Conservation (phyloP, 2,113 vertebrate species). For the Coptodon bakossiorum region DNA sequence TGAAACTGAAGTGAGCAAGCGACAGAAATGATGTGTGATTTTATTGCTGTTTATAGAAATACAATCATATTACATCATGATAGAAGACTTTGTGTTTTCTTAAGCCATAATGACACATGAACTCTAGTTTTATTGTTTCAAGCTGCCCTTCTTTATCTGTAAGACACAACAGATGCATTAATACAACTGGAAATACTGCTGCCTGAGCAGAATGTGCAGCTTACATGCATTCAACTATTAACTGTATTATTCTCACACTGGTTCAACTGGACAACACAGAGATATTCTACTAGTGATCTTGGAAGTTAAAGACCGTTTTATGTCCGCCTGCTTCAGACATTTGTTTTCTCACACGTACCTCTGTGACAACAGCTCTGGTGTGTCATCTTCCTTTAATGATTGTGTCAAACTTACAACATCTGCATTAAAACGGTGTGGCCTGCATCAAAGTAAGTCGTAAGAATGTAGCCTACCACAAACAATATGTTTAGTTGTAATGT, state of each 20-base stretch:
- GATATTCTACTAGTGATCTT: background rate
- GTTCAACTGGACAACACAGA: background rate
- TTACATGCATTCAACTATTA: background rate
- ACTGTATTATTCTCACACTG: background rate
- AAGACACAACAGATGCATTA: background rate
- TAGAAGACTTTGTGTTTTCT: background rate
- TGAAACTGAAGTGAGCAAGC: background rate
- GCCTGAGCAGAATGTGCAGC: background rate
- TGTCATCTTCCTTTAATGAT: background rate
- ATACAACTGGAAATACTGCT: background rate
- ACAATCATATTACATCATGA: background rate
- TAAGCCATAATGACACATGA: background rate
- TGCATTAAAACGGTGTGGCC: background rate
- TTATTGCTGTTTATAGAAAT: background rate
- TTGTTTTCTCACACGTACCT: background rate
- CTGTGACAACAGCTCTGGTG: background rate
- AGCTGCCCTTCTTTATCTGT: background rate
- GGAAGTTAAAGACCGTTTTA: background rate
- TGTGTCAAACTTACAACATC: background rate
- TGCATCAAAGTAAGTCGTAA: background rate
- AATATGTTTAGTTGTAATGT: background rate
- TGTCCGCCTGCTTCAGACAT: background rate
- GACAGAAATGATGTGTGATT: background rate
- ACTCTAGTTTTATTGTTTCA: background rate
- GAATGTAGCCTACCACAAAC: background rate